Base-by-base conservation (phyloP, 2,888 invertebrate species). In the Tipula unca region DNA sequence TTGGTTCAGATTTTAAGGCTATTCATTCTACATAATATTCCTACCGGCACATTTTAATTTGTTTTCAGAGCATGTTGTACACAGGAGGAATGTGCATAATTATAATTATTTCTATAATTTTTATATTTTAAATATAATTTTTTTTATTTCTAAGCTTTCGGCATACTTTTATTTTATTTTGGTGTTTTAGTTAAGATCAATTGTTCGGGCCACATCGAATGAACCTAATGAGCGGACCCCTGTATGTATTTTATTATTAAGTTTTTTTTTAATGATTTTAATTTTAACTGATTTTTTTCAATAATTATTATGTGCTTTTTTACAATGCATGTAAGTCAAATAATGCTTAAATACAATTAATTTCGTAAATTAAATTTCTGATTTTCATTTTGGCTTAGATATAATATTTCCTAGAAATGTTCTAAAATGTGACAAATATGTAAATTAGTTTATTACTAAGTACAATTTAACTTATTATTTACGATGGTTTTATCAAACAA, bases 131-230 rank as follows among this genome's bases (percentile, higher is more conserved):
- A 84, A 84, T 84, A 35, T 84, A 90, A 92, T 91, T 84, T 35
- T 35, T 17, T 84, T 93, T 93, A 88, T 94, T 94, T 92, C 95
- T 95, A 95, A 93, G 95, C 94, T 94, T 93, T 88, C 88, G 88
- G 88, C 89, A 90, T 90, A 89, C 88, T 89, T 89, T 89, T 89
- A 89, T 88, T 88, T 88, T 88, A 87, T 89, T 89, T 87, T 85
- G 87, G 86, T 86, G 85, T 88, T 84, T 86, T 84, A 83, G 83
- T 29, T 32, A 32, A 32, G 29, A 32, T 83, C 83, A 29, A 85
- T 17, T 17, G 84, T 29, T 82, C 69, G 35, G 85, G 85, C 86
- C 89, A 88, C 90, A 88, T 88, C 88, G 88, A 90, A 90, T 89
- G 86, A 86, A 86, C 90, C 90, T 88, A 91, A 89, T 88, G 91